Evolutionary conservation across 2,113 vertebrate genomes (phyloP), one percentile per base, ranked within the genome.

Genomic region (Eubucco bourcierii): DNA sequence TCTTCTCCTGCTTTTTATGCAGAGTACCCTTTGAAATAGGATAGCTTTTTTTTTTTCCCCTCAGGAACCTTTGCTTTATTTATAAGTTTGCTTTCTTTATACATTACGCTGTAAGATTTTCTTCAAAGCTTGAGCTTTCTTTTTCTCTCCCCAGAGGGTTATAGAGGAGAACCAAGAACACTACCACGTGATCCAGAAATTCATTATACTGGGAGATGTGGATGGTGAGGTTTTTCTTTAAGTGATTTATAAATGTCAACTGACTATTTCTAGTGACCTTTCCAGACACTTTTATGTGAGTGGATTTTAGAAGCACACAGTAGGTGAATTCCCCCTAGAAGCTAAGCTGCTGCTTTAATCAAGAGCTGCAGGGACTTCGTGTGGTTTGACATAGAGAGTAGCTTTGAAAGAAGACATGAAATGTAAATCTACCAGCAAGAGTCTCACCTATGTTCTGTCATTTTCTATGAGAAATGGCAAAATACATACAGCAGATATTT

Each of bases 161-260:
- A 90, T 99, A 96, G 99, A 99, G 88, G 99, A 99, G 93, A 99
- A 98, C 59, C 98, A 97, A 92, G 99, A 99, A 71, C 99, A 99
- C 93, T 99, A 99, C 90, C 99, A 99, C 61, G 55, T 99, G 88
- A 99, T 99, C 97, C 99, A 99, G 97, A 99, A 99, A 97, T 99
- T 98, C 91, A 97, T 99, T 96, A 99, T 99, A 96, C 96, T 99
- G 66, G 99, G 98, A 95, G 98, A 99, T 90, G 97, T 99, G 77
- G 98, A 99, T 83, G 98, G 99, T 99, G 96, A 98, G 97, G 97
- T 65, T 95, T 90, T 94, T 82, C 39, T 86, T 31, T 15, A 34
- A 86, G 59, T 90, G 44, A 60, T 76, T 92, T 80, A 87, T 84
- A 87, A 47, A 84, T 66, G 79, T 91, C 60, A 90, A 4, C 20